Percentiles rank a stretch among this genome's conserved stretches.
Evolutionary conservation across 2,113 vertebrate species (phyloP).

Genomic region (Cyprinus carpio): DNA sequence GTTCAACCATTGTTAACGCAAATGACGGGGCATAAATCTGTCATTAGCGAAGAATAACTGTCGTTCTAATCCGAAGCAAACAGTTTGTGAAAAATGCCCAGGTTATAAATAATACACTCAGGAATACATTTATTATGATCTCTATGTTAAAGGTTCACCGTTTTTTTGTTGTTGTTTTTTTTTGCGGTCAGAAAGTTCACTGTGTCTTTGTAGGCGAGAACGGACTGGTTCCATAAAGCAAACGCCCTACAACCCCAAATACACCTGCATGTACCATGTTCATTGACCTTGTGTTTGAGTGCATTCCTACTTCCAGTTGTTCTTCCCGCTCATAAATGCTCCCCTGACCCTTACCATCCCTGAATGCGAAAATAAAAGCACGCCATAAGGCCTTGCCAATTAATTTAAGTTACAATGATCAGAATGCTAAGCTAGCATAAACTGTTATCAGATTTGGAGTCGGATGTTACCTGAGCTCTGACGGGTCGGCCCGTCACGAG

Average conservation of each 20-base stretch:
- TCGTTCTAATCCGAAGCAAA: background rate
- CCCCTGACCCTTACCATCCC: background rate
- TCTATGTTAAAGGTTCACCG: slow-evolving; percentile 39
- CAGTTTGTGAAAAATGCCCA: slow-evolving; percentile 55
- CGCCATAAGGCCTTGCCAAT: background rate
- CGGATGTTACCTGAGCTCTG: slow-evolving; percentile 24
- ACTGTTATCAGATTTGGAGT: slow-evolving; percentile 16
- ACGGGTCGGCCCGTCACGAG: background rate
- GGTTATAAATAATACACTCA: slow-evolving; percentile 70
- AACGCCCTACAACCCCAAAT: background rate
- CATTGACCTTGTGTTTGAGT: background rate
- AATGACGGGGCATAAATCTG: background rate
- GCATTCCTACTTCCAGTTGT: slow-evolving; percentile 15
- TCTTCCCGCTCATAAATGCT: background rate
- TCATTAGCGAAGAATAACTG: background rate
- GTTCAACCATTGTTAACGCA: background rate
- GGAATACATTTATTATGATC: slow-evolving; percentile 52
- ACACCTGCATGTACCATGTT: background rate
- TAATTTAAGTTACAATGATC: background rate
- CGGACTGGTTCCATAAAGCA: slow-evolving; percentile 8
- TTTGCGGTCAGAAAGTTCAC: slow-evolving; percentile 40
- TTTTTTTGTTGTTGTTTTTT: background rate
- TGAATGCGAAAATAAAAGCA: slow-evolving; percentile 8
- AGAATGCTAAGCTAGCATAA: background rate
- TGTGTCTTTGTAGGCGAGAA: background rate